These are phyloP conservation scores for Sesamia inferens DNA, from an alignment of 2,888 invertebrate species.

Conservation along the genomic window DNA sequence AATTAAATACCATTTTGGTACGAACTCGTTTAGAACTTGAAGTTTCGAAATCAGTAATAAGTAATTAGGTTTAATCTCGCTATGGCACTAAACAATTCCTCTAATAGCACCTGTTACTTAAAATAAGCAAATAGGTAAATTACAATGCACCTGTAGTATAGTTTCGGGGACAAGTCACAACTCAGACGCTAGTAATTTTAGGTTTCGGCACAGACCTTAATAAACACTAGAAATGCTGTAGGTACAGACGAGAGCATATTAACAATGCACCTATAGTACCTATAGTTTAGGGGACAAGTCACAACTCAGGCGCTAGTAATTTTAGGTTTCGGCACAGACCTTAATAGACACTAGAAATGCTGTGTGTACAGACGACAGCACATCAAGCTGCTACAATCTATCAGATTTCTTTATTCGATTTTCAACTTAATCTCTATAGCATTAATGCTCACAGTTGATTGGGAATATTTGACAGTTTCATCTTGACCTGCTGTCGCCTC, in stretches of 20 bases:
- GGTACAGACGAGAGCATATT: no score
- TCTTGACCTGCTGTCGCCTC: no score
- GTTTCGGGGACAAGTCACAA: constrained; percentile 6
- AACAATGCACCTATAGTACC: constrained; percentile 17
- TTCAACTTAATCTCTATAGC: no score
- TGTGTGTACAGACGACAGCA: no score
- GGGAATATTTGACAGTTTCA: no score
- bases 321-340: neutral
- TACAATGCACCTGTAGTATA: constrained; percentile 15
- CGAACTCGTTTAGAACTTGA: constrained; percentile 31
- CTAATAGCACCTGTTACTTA: constrained; percentile 21
- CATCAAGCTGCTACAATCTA: neutral
- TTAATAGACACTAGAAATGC: neutral
- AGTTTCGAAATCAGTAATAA: constrained; percentile 39
- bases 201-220: neutral
- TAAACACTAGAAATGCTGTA: neutral
- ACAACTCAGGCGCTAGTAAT: neutral
- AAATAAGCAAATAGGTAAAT: neutral
- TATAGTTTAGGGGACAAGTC: constrained; percentile 9
- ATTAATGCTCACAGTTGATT: no score
- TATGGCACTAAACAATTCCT: constrained; percentile 10
- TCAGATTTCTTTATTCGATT: no score
- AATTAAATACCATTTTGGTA: constrained; percentile 57
- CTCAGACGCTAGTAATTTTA: neutral
- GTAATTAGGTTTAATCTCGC: constrained; percentile 5